These are phyloP conservation scores for Pseudois nayaur DNA, from an alignment of 2,113 vertebrate species.

Conservation along the genomic window DNA sequence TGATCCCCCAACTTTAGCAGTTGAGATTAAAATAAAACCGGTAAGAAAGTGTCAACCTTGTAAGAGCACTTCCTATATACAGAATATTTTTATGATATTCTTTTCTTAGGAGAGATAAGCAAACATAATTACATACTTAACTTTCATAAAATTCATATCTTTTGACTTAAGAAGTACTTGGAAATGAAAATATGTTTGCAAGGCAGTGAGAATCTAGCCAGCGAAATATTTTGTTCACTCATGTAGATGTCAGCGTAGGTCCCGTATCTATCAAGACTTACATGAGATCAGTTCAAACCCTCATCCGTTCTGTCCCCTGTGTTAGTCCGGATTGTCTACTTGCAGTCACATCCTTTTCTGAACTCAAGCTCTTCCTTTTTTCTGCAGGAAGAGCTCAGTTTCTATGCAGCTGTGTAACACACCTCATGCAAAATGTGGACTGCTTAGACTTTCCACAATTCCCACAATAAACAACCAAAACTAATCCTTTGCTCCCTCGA, in stretches of 20 bases:
- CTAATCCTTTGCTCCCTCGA: not conserved
- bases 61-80: not conserved
- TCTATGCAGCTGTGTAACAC: not conserved
- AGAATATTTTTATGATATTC: not conserved
- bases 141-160: not conserved
- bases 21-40: not conserved
- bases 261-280: not conserved
- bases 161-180: constrained; percentile 10
- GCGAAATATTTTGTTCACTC: not conserved
- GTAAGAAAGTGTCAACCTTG: not conserved
- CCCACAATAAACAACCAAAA: not conserved
- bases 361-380: no score
- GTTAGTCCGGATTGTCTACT: not conserved
- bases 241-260: not conserved
- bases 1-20: not conserved
- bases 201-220: not conserved
- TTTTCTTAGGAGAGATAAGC: not conserved
- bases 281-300: not conserved
- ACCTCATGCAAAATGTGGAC: not conserved
- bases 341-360: not conserved
- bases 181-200: constrained; percentile 9
- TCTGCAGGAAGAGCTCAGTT: not conserved
- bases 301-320: not conserved
- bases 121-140: not conserved
- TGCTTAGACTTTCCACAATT: not conserved